Conservation (phyloP, 1,140 invertebrate species). For the Trichonephila clavata region DNA sequence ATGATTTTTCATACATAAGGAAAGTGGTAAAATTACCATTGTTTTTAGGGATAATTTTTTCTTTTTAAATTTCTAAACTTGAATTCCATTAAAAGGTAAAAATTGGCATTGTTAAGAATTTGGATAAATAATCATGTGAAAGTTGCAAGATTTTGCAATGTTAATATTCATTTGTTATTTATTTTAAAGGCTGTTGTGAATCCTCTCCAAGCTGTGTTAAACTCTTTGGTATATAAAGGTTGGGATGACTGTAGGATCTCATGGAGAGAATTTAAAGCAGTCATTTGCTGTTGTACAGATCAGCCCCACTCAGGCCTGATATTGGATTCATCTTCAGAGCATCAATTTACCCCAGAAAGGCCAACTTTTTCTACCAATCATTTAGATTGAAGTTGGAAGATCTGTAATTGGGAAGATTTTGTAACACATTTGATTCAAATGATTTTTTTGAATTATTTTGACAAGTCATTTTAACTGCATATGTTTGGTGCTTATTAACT, state of each 20-base stretch:
- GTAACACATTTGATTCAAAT: neutral
- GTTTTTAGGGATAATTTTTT: too few species aligned
- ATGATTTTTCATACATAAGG: too few species aligned
- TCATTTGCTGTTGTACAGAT: slow-evolving; percentile 44
- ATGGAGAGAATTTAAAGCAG: slow-evolving; percentile 28
- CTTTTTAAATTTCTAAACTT: too few species aligned
- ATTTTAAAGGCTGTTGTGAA: slow-evolving; percentile 87
- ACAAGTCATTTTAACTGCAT: neutral
- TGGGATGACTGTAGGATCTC: slow-evolving; percentile 56
- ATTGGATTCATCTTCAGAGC: slow-evolving; percentile 61
- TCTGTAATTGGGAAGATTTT: neutral
- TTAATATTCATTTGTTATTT: neutral
- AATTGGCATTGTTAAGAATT: too few species aligned
- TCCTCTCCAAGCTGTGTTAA: slow-evolving; percentile 90
- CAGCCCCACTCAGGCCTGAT: slow-evolving; percentile 48
- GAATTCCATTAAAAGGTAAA: too few species aligned
- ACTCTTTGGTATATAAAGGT: slow-evolving; percentile 88
- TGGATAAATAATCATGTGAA: too few species aligned
- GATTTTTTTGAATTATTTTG: neutral
- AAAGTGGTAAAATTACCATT: too few species aligned
- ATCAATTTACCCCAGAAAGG: slow-evolving; percentile 37
- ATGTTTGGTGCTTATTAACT: neutral
- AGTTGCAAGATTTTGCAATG: too few species aligned
- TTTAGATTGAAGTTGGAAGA: slow-evolving; percentile 5
- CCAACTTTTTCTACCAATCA: slow-evolving; percentile 59